Base-by-base conservation (phyloP, 2,797 vertebrate species). In the Lithobates sylvaticus region DNA sequence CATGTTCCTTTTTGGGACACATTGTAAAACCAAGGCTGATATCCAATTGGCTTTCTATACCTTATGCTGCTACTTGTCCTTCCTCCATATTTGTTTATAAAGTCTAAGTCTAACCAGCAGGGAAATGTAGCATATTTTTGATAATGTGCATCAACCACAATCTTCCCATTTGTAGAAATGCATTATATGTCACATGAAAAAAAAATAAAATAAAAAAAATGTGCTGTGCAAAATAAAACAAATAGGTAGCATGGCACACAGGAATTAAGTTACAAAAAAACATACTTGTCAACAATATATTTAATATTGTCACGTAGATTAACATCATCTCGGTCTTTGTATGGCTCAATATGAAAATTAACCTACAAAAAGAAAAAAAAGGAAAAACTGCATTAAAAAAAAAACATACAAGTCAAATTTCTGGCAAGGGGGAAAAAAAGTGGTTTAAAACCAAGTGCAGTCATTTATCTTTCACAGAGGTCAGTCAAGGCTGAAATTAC, bases 261-360 rank as follows among this genome's bases (percentile, higher is more conserved):
- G 18, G 21, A 27, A 23, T 0, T 64, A 77, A 39, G 8, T 47
- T 10, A 5, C 23, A 27, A 84, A 27, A 26, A 61, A 50, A 92
- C 94, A 92, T 88, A 96, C 96, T 92, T 94, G 12, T 96, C 94
- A 73, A 96, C 91, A 78, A 96, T 93, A 91, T 96, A 96, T 88
- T 94, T 94, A 86, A 96, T 89, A 87, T 95, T 94, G 64, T 90
- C 88, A 61, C 92, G 91, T 93, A 96, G 94, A 76, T 86, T 96
- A 77, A 88, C 90, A 79, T 95, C 96, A 88, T 96, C 93, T 84
- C 96, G 91, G 34, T 92, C 94, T 91, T 90, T 93, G 91, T 96
- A 96, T 0, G 96, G 96, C 44, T 96, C 96, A 82, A 96, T 96
- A 86, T 96, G 96, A 89, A 96, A 95, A 27, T 89, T 91, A 27